Conservation (phyloP, 1,140 invertebrate genomes). For the Monochamus saltuarius region DNA sequence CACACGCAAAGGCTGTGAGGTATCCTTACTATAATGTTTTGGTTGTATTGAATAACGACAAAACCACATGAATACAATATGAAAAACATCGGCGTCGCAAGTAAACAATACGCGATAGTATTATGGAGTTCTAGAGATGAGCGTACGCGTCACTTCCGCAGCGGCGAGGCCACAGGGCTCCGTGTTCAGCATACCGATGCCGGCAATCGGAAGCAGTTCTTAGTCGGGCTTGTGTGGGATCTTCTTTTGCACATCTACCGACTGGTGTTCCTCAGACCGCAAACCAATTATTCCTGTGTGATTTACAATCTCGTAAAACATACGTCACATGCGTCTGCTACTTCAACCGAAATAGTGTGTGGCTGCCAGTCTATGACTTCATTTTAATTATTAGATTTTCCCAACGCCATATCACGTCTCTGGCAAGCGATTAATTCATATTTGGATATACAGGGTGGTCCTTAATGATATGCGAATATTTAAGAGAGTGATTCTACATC, state of each 20-base stretch:
- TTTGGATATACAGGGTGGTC: no score
- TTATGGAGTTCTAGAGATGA: slow-evolving; percentile 11
- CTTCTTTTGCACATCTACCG: slow-evolving; percentile 5
- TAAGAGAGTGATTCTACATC: no score
- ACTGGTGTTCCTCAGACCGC: slow-evolving; percentile 3
- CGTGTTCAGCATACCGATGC: slow-evolving; percentile 11
- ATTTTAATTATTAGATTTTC: no score
- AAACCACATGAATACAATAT: slow-evolving; percentile 10
- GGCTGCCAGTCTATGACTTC: no score
- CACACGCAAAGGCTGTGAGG: neutral
- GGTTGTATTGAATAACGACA: slow-evolving; percentile 9
- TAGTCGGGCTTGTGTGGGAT: neutral
- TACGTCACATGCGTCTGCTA: no score
- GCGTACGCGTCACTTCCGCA: slow-evolving; percentile 11
- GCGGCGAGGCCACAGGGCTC: slow-evolving; percentile 9
- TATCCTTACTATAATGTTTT: slow-evolving; percentile 3
- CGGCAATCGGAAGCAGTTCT: slow-evolving; percentile 5
- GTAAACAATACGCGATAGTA: slow-evolving; percentile 2
- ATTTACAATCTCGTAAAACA: no score
- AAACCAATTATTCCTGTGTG: slow-evolving; percentile 2
- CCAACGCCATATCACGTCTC: no score
- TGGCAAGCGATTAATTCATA: no score
- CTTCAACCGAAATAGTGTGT: no score
- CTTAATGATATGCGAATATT: no score
- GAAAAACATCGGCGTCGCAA: slow-evolving; percentile 3